A percentile compares a stretch with the other conserved stretches of the same genome.
Conservation (phyloP, 2,113 vertebrate species). For the Euleptes europaea region DNA sequence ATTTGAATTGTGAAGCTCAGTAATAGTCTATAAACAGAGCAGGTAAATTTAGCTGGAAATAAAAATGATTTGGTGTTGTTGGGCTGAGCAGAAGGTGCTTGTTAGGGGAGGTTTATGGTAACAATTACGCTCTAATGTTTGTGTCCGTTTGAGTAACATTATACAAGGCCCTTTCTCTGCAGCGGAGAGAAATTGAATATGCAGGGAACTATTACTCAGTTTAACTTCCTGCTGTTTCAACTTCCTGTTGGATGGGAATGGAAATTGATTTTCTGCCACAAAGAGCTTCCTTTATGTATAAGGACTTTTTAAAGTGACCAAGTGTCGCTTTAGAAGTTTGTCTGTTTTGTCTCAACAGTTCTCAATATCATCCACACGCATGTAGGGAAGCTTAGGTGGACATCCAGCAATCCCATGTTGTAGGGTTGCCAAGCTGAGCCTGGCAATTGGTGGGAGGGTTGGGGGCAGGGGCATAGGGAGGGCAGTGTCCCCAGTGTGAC, state of each 20-base stretch:
- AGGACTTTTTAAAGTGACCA: constrained; percentile 6
- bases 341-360: not conserved
- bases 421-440: no score
- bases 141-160: constrained; percentile 38
- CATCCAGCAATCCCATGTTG: not conserved
- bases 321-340: not conserved
- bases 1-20: constrained; percentile 11
- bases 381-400: not conserved
- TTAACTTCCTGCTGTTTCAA: constrained; percentile 34
- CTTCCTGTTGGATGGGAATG: constrained; percentile 39
- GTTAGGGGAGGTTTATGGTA: constrained; percentile 39
- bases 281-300: constrained; percentile 25
- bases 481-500: no score
- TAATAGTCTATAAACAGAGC: constrained; percentile 16
- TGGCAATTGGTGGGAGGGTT: no score
- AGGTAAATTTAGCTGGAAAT: constrained; percentile 27
- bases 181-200: not conserved
- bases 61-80: constrained; percentile 28
- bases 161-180: constrained; percentile 22
- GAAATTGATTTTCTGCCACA: constrained; percentile 37
- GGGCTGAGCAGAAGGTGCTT: not conserved
- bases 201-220: constrained; percentile 21
- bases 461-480: no score
- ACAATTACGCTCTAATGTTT: constrained; percentile 9
- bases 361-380: not conserved